Conservation (phyloP, 2,888 invertebrate genomes). For the Oasisia sp. region DNA sequence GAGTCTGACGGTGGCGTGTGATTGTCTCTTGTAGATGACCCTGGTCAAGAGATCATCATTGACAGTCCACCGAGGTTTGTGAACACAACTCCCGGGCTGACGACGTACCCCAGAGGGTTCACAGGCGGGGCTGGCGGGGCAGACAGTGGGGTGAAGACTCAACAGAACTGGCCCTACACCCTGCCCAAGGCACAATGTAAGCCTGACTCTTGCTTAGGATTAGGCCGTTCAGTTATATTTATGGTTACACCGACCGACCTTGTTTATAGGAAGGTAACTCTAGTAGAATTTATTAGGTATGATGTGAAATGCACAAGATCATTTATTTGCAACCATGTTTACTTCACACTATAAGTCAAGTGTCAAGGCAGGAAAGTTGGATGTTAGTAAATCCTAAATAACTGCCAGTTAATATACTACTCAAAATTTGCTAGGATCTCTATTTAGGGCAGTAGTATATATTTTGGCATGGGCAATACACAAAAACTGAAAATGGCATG, state of each 20-base stretch:
- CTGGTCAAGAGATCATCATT: not conserved
- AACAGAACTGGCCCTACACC: not conserved
- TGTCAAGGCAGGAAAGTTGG: too few species aligned
- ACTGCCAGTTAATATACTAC: too few species aligned
- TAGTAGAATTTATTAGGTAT: too few species aligned
- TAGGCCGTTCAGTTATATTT: not conserved
- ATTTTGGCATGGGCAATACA: not conserved
- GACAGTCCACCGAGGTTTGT: not conserved
- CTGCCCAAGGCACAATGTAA: conserved; percentile 5
- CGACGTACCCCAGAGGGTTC: not conserved
- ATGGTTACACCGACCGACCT: too few species aligned
- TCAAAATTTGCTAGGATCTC: not conserved
- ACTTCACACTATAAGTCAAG: too few species aligned
- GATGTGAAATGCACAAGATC: too few species aligned
- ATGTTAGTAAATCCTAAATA: too few species aligned
- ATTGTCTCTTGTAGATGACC: not conserved
- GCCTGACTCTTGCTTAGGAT: not conserved
- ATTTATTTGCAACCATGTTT: too few species aligned
- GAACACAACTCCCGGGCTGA: not conserved
- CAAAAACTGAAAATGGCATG: too few species aligned
- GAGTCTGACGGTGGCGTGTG: not conserved
- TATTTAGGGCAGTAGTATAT: not conserved
- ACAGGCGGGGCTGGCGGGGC: not conserved
- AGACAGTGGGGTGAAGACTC: not conserved
- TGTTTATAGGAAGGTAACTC: too few species aligned